Conservation (phyloP, 2,888 invertebrate species). For the Andrena camellia region DNA sequence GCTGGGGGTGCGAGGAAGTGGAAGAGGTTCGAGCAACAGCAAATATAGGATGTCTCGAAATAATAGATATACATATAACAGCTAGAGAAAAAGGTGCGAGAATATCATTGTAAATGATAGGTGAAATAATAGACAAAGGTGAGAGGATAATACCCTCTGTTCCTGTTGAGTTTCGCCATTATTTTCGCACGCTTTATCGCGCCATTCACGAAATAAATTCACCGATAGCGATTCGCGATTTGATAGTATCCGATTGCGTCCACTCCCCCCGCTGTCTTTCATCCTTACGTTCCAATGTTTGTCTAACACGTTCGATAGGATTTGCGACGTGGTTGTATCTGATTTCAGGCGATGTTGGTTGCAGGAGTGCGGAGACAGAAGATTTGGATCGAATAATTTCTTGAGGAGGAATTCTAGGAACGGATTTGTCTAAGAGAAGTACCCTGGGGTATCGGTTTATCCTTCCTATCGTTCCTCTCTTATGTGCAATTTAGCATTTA, state of each 20-base stretch:
- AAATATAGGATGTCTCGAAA: not conserved
- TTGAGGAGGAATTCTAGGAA: not conserved
- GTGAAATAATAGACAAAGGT: constrained; percentile 5
- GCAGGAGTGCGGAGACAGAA: not conserved
- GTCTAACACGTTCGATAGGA: constrained; percentile 17
- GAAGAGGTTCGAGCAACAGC: not conserved
- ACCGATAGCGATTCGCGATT: constrained; percentile 26
- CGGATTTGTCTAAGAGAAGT: not conserved
- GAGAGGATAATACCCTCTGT: constrained; percentile 20
- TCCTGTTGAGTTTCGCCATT: constrained; percentile 30
- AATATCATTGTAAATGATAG: not conserved
- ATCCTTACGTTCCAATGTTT: constrained; percentile 36
- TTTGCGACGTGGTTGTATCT: constrained; percentile 27
- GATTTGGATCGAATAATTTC: constrained; percentile 10
- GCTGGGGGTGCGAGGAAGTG: not conserved
- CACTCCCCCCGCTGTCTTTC: constrained; percentile 22
- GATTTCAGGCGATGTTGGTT: not conserved
- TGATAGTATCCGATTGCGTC: constrained; percentile 43
- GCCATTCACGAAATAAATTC: constrained; percentile 34
- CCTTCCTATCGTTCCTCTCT: not conserved
- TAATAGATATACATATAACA: not conserved
- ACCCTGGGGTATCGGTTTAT: not conserved
- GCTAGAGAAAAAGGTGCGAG: not conserved
- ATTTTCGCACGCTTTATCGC: constrained; percentile 24
- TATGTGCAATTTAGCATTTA: not conserved